Evolutionary conservation across 2,888 invertebrate genomes (phyloP).

Genomic region (Papilio protenor): DNA sequence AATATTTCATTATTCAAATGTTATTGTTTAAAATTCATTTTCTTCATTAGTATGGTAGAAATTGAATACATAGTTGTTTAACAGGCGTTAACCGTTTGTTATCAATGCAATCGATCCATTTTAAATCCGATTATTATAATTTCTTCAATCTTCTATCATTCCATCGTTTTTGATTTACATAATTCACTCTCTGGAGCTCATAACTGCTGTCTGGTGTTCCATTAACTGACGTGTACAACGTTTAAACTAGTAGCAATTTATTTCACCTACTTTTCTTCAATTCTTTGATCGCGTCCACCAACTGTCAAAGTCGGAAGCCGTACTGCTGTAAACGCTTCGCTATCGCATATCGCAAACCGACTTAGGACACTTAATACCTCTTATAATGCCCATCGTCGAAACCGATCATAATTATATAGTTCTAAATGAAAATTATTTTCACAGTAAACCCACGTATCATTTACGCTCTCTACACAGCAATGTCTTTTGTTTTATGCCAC

Average conservation of each 20-base stretch:
- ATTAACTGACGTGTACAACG: not conserved
- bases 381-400: slow-evolving; percentile 27
- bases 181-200: not conserved
- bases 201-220: not conserved
- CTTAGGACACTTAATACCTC: slow-evolving; percentile 25
- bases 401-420: slow-evolving; percentile 43
- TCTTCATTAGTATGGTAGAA: not conserved
- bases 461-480: slow-evolving; percentile 72
- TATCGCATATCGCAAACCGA: slow-evolving; percentile 16
- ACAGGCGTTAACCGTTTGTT: not conserved
- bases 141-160: not conserved
- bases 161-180: not conserved
- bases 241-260: not conserved
- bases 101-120: not conserved
- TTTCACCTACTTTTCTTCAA: slow-evolving; percentile 25
- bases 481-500: slow-evolving; percentile 54
- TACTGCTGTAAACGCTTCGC: slow-evolving; percentile 29
- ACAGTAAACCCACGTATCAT: slow-evolving; percentile 45
- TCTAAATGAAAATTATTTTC: slow-evolving; percentile 45
- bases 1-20: not conserved
- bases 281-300: slow-evolving; percentile 27
- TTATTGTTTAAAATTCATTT: not conserved
- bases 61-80: not conserved
- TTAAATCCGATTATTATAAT: not conserved
- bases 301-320: slow-evolving; percentile 38